These are phyloP conservation scores for Folsomia manolachei DNA, from an alignment of 2,888 invertebrate species.

Conservation along the genomic window DNA sequence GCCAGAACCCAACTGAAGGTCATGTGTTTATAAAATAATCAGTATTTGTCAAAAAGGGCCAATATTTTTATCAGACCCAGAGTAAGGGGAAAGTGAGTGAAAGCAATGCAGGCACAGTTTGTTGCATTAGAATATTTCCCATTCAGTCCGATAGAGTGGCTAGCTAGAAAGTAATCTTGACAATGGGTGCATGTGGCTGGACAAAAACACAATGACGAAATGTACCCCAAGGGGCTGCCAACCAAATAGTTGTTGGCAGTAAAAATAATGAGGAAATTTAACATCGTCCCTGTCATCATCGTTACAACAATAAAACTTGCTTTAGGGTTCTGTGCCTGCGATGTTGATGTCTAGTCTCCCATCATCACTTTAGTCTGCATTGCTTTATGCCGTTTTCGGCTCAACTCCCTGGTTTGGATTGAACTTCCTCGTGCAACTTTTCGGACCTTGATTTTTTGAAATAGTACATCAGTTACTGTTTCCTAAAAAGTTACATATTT, in stretches of 20 bases:
- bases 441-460: too few species aligned
- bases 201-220: neutral
- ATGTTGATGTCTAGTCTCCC: neutral
- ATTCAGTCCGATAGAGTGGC: too few species aligned
- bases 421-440: neutral
- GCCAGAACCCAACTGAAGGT: too few species aligned
- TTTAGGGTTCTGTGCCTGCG: neutral
- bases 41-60: too few species aligned
- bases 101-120: too few species aligned
- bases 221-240: neutral
- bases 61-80: too few species aligned
- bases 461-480: too few species aligned
- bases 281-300: neutral
- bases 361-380: neutral
- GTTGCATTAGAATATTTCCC: too few species aligned
- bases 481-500: too few species aligned
- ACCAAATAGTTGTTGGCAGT: neutral
- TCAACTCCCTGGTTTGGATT: neutral
- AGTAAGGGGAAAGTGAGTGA: neutral
- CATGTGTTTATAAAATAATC: too few species aligned
- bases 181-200: neutral
- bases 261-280: neutral
- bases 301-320: neutral
- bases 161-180: neutral
- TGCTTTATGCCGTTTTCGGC: neutral